Evolutionary conservation across 64 coral and sea anemone genomes (phyloP), one percentile per base, ranked within the genome.

Genomic region (Cladopsammia gracilis): DNA sequence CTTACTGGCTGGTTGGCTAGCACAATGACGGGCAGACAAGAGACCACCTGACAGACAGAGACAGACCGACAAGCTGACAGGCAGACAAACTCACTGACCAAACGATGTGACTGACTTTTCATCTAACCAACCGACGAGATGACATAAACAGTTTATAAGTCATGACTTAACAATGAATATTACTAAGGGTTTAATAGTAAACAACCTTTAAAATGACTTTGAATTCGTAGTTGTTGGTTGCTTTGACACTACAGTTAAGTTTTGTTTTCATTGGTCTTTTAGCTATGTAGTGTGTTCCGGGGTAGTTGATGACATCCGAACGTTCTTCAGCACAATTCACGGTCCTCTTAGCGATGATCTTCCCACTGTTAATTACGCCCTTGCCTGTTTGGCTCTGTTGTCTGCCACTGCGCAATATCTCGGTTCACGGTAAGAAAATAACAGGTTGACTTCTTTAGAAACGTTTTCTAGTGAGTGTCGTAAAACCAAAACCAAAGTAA

Each of bases 201-300:
- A 34, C 34, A 34, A 34, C 34, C 34, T 34, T 34, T 34, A 34
- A 34, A 34, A 34, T 34, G 34, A 2, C 7, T 56, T 7, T 12
- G 7, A 56, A 12, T 7, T 56, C 12, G 12, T 3, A 56, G 5
- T 56, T 56, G 53, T 56, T 12, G 12, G 53, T 10, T 56, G 53
- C 53, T 12, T 56, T 12, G 53, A 10, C 10, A 8, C 20, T 13
- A 10, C 0, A 8, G 3, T 74, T 54, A 14, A 44, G 1, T 23
- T 43, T 70, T 34, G 23, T n/a, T 19, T 90, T 3, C 7, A 43
- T 19, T 59, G 87, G 8, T 56, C 68, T 82, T 71, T 11, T 82
- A 99, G 98, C 52, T 99, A 96, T 79, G 91, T 99, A 25, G 98
- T 99, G 3, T 99, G 98, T 75, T 89, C 82, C 57, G 98, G 94